These are phyloP conservation scores for Tapirus terrestris DNA, from an alignment of 2,113 vertebrate genomes.

Conservation along the genomic window DNA sequence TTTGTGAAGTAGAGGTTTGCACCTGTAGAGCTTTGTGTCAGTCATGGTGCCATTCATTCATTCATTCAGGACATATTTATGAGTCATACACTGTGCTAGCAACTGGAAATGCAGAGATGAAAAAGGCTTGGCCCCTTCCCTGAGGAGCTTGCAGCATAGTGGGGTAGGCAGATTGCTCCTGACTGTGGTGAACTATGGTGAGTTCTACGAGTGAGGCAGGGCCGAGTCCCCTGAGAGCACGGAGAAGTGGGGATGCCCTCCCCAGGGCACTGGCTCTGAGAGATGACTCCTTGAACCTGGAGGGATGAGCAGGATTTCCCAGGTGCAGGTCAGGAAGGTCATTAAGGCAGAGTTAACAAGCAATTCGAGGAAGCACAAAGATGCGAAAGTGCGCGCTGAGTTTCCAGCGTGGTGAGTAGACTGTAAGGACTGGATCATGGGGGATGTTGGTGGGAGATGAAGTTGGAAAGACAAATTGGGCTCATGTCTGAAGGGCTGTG, in stretches of 20 bases:
- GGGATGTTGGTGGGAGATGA: not conserved
- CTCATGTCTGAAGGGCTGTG: not conserved
- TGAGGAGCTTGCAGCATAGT: fast-evolving
- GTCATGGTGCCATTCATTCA: not conserved
- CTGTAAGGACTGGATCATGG: not conserved
- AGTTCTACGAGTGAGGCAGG: not conserved
- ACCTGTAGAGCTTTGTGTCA: not conserved
- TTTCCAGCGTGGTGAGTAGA: not conserved
- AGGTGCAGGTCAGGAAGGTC: not conserved
- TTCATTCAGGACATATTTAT: not conserved
- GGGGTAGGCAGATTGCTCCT: too few relatives aligned
- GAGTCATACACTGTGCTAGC: not conserved
- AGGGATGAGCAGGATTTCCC: not conserved
- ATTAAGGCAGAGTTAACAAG: not conserved
- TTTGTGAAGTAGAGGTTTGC: not conserved
- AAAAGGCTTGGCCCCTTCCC: not conserved
- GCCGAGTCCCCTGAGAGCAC: not conserved
- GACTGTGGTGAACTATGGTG: not conserved
- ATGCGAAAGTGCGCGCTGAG: fast-evolving
- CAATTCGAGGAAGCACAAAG: not conserved
- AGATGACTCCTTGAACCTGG: not conserved
- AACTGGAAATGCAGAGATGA: not conserved
- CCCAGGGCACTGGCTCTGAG: not conserved
- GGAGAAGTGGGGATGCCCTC: not conserved
- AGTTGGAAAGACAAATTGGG: not conserved